Percentiles rank a stretch among this genome's conserved stretches.
These are phyloP conservation scores for Formicarius rufipectus DNA, from an alignment of 2,113 vertebrate genomes.

Conservation along the genomic window DNA sequence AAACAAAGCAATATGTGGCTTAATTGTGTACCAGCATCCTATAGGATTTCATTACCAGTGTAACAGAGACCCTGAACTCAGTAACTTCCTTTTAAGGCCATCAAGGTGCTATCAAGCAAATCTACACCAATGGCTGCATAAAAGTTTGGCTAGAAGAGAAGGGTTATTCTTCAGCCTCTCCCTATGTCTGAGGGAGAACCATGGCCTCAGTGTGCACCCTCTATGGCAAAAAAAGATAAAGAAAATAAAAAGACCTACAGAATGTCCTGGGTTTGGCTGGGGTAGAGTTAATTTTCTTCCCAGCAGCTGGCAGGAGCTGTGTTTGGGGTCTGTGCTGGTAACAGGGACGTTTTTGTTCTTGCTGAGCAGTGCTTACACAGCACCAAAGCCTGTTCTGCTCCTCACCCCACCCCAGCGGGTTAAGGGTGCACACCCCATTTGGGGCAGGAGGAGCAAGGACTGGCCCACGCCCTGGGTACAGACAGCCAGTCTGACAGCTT, in stretches of 20 bases:
- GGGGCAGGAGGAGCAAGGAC: background rate
- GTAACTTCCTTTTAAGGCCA: background rate
- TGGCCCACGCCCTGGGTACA: background rate
- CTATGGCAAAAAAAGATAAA: background rate
- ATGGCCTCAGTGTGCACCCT: accelerated
- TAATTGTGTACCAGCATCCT: accelerated
- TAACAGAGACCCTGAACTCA: background rate
- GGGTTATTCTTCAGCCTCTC: background rate
- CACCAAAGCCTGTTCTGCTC: background rate
- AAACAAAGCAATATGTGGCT: background rate
- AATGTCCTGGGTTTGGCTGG: accelerated
- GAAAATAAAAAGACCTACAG: accelerated
- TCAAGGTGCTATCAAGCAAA: background rate
- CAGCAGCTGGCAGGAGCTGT: background rate
- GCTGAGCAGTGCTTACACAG: background rate
- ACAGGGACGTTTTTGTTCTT: background rate
- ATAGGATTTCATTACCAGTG: background rate
- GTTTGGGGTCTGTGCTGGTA: background rate
- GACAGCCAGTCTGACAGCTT: background rate
- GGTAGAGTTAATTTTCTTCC: background rate
- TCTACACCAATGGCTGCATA: background rate
- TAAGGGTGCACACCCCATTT: background rate
- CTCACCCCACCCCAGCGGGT: background rate
- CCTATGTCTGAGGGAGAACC: background rate
- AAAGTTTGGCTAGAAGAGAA: background rate